Conservation (phyloP, 2,888 invertebrate species). For the Agrilus biguttatus region DNA sequence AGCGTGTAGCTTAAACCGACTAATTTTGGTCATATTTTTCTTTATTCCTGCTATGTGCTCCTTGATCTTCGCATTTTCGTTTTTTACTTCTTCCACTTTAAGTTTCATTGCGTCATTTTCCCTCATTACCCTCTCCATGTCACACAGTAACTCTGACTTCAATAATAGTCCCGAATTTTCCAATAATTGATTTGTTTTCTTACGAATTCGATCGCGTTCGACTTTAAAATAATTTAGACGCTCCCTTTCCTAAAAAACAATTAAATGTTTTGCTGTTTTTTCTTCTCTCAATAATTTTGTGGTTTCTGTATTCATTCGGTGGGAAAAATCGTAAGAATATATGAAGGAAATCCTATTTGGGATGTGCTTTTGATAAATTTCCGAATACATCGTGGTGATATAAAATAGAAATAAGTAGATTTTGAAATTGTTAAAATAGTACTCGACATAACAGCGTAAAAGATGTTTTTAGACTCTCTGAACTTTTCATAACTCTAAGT, state of each 20-base stretch:
- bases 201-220: slow-evolving; percentile 30
- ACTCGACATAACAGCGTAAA: neutral
- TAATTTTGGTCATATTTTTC: slow-evolving; percentile 10
- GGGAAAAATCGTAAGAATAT: neutral
- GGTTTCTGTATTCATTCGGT: neutral
- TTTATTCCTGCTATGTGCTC: slow-evolving; percentile 9
- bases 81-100: slow-evolving; percentile 12
- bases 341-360: too few species aligned
- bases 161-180: slow-evolving; percentile 36
- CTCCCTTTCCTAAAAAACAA: slow-evolving; percentile 20
- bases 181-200: slow-evolving; percentile 27
- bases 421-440: neutral
- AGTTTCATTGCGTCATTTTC: slow-evolving; percentile 20
- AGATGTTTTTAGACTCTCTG: neutral
- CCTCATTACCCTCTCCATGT: slow-evolving; percentile 30
- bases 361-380: too few species aligned
- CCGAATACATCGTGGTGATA: too few species aligned
- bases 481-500: too few species aligned
- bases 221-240: slow-evolving; percentile 26
- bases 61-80: slow-evolving; percentile 9
- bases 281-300: neutral
- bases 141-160: slow-evolving; percentile 32
- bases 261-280: too few species aligned
- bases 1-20: slow-evolving; percentile 6
- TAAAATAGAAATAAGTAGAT: too few species aligned